Conservation (phyloP, 53 echinoderm and acorn worm genomes). For the Glandiceps talaboti region DNA sequence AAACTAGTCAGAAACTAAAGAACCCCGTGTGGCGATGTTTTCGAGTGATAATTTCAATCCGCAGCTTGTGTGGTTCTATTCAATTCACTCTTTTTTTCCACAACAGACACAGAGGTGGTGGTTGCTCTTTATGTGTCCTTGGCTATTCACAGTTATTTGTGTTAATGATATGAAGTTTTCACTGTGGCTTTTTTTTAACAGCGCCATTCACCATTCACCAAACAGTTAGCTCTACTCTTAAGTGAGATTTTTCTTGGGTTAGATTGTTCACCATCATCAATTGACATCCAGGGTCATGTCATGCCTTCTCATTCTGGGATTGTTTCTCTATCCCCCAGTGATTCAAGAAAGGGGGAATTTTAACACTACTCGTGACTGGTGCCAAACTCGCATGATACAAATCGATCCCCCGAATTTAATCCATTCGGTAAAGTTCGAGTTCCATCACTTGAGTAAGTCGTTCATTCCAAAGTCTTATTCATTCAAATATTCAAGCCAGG, state of each 20-base stretch:
- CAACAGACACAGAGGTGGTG: neutral
- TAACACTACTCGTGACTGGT: too few relatives aligned
- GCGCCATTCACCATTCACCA: neutral
- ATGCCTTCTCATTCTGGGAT: too few relatives aligned
- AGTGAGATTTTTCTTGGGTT: too few relatives aligned
- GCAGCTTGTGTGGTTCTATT: neutral
- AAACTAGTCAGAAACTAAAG: too few relatives aligned
- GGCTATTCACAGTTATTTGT: neutral
- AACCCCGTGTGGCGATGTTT: neutral
- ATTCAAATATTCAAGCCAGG: neutral
- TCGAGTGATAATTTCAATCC: neutral
- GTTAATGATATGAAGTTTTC: neutral
- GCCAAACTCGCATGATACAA: neutral
- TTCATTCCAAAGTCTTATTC: neutral
- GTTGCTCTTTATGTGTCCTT: neutral
- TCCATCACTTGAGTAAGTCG: neutral
- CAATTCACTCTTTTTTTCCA: neutral
- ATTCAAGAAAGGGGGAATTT: too few relatives aligned
- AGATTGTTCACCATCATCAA: too few relatives aligned
- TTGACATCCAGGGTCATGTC: too few relatives aligned
- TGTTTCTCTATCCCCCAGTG: too few relatives aligned
- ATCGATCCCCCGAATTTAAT: too few relatives aligned
- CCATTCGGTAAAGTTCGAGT: too few relatives aligned
- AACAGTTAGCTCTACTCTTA: neutral
- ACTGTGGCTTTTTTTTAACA: neutral